Percentiles rank a stretch among this genome's conserved stretches.
These are phyloP conservation scores for Trichoplusia ni DNA, from an alignment of 1,140 invertebrate species.

Conservation along the genomic window DNA sequence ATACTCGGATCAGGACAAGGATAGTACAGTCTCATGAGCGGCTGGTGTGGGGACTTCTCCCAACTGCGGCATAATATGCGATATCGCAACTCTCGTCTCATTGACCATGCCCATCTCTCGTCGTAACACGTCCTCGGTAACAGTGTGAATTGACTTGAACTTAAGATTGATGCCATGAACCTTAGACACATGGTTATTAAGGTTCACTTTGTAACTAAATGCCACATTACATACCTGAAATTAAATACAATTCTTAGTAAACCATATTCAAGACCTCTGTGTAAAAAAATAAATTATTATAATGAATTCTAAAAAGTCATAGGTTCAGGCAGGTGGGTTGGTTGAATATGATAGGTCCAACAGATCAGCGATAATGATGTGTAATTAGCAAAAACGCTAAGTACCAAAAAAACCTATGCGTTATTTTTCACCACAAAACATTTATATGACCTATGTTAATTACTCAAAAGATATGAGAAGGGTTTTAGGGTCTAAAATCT, in stretches of 20 bases:
- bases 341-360: too few relatives aligned
- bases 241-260: not conserved
- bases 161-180: conserved; percentile 75
- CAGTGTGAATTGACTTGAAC: conserved; percentile 76
- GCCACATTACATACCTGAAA: conserved; percentile 77
- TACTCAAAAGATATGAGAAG: too few relatives aligned
- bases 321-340: too few relatives aligned
- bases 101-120: conserved; percentile 62
- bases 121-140: conserved; percentile 71
- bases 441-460: too few relatives aligned
- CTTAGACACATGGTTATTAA: conserved; percentile 78
- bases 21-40: conserved; percentile 61
- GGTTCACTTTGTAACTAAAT: conserved; percentile 79
- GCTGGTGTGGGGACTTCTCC: conserved; percentile 54
- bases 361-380: too few relatives aligned
- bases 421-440: too few relatives aligned
- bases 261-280: too few relatives aligned
- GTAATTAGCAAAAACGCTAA: too few relatives aligned
- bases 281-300: not conserved
- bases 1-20: not conserved
- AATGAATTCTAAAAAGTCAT: too few relatives aligned
- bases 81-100: conserved; percentile 60
- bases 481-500: too few relatives aligned
- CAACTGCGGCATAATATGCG: conserved; percentile 65
- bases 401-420: too few relatives aligned